Base-by-base conservation (phyloP, 2,888 invertebrate species). In the Gonocerus acuteangulatus region DNA sequence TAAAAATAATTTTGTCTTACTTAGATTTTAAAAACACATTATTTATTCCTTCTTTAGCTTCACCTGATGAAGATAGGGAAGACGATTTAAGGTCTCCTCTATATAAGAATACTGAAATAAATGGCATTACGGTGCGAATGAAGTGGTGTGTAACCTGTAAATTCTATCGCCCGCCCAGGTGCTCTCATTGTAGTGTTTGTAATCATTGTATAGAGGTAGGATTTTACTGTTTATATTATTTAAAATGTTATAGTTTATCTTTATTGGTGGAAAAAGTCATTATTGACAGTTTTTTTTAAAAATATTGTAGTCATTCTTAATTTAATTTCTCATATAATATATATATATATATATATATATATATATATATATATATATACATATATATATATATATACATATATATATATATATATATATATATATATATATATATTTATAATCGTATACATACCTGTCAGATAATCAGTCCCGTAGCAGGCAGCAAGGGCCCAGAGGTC, bases 141-240 rank as follows among this genome's bases (percentile, higher is more conserved):
- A 99, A 99, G 78, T 99, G 97, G 97, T 97, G 99, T 78, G 92
- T 95, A 69, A 99, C 99, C 2, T 99, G 99, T 80, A 95, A 96
- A 80, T 99, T 99, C 80, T 99, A 99, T 78, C 82, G 99, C 72
- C 99, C 99, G 74, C 99, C 99, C 67, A 82, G 99, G 72, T 96
- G 97, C 77, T 95, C 95, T 64, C 99, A 99, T 78, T 99, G 99
- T 78, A 95, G 95, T 69, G 95, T 97, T 63, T 99, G 97, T 81
- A 95, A 99, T 80, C 93, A 93, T 74, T 97, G 96, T 77, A 95
- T 95, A 76, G 94, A 94, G 84, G 92, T 91, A 73, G 75, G 78
- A 45, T 18, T 7, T 42, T 4, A 13, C 15, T 42, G 7, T 42
- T 42, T n/a, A 42, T 42, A 42, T 42, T 44, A 7, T 16, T 21